A percentile compares a stretch with the other conserved stretches of the same genome.
These are phyloP conservation scores for Danaus chrysippus DNA, from an alignment of 2,888 invertebrate genomes.

Conservation along the genomic window DNA sequence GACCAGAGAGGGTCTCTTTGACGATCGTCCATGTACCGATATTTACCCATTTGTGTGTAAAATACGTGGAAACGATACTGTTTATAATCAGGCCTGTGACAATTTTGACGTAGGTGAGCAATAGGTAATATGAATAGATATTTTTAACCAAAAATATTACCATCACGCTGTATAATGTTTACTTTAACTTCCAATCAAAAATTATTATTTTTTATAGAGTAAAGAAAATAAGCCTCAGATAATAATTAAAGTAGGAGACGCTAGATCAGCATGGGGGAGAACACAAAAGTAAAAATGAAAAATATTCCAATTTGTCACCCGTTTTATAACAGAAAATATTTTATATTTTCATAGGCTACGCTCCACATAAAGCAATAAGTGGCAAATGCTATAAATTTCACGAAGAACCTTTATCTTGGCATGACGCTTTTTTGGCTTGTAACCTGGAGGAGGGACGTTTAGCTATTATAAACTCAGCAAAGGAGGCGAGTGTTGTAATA, in stretches of 20 bases:
- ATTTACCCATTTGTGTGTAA: conserved; percentile 53
- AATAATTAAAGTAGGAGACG: too few relatives aligned
- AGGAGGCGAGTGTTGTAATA: conserved; percentile 47
- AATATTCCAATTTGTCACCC: too few relatives aligned
- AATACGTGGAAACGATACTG: conserved; percentile 42
- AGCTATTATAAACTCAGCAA: conserved; percentile 47
- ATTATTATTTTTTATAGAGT: too few relatives aligned
- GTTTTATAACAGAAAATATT: background rate
- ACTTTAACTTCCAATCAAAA: too few relatives aligned
- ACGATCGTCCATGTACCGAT: conserved; percentile 44
- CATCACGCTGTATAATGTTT: too few relatives aligned
- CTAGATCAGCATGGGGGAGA: too few relatives aligned
- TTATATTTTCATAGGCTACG: conserved; percentile 38
- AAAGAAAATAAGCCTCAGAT: too few relatives aligned
- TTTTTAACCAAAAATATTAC: too few relatives aligned
- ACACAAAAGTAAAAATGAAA: too few relatives aligned
- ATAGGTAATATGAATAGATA: background rate
- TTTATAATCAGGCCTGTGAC: conserved; percentile 44
- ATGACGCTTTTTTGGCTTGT: conserved; percentile 49
- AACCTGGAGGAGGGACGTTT: conserved; percentile 46
- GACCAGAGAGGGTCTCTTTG: conserved; percentile 51
- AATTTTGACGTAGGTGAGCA: conserved; percentile 44
- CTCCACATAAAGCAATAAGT: conserved; percentile 32
- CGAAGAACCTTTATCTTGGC: conserved; percentile 48
- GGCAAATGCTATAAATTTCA: conserved; percentile 55